phyloP scores from a whole-genome alignment of 1,140 invertebrate genomes.

The Lithobius niger region DNA sequence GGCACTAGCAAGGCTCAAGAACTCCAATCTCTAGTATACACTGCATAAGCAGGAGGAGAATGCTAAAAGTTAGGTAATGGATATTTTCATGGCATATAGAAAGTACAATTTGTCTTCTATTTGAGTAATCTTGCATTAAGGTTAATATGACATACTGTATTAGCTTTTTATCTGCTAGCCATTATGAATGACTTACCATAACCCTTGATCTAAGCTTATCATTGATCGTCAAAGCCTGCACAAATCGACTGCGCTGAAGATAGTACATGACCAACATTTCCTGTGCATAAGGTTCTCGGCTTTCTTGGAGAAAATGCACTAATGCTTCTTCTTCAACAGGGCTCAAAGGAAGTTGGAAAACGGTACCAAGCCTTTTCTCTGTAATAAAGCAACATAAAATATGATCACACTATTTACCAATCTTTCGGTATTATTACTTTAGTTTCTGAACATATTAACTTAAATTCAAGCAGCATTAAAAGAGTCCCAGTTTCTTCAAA shows the following conservation, averaged over 20 bases:
- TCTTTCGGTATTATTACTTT: not conserved
- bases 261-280: conserved; percentile 36
- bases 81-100: too few species aligned
- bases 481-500: too few species aligned
- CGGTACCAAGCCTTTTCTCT: conserved; percentile 36
- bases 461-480: not conserved
- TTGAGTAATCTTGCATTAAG: too few species aligned
- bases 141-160: too few species aligned
- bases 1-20: too few species aligned
- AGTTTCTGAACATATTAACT: too few species aligned
- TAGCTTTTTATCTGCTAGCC: not conserved
- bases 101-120: too few species aligned
- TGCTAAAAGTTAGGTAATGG: too few species aligned
- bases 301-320: conserved; percentile 37
- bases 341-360: conserved; percentile 40
- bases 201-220: conserved; percentile 28
- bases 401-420: not conserved
- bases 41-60: too few species aligned
- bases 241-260: conserved; percentile 32
- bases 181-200: not conserved
- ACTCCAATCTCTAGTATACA: too few species aligned
- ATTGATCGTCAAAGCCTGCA: conserved; percentile 30
- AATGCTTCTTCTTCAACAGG: conserved; percentile 40
- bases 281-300: conserved; percentile 33
- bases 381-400: conserved; percentile 15